Evolutionary conservation across 1,140 invertebrate genomes (phyloP).

Genomic region (Cephus cinctus): DNA sequence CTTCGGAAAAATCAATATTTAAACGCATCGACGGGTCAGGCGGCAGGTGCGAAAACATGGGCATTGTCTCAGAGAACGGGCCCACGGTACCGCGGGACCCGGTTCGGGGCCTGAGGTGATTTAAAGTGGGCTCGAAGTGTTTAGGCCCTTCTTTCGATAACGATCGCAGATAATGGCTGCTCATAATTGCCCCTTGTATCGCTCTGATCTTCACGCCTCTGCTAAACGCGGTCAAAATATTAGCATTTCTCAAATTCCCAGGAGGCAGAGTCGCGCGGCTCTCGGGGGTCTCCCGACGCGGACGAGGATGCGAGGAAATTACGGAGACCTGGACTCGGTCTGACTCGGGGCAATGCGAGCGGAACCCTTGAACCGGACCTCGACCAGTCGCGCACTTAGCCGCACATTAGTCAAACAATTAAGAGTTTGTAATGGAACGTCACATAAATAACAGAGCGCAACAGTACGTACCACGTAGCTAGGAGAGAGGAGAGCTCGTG

Average conservation of each 20-base stretch:
- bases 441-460: conserved; percentile 50
- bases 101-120: no score
- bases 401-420: conserved; percentile 54
- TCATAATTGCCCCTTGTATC: no score
- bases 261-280: no score
- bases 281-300: background rate
- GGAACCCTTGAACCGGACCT: conserved; percentile 6
- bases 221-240: conserved; percentile 22
- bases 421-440: conserved; percentile 53
- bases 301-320: no score
- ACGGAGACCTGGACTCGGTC: no score
- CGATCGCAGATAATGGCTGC: conserved; percentile 16
- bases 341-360: no score
- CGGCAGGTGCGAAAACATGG: conserved; percentile 37
- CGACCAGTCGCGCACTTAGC: conserved; percentile 26
- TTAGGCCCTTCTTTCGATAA: conserved; percentile 16
- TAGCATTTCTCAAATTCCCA: no score
- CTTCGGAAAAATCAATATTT: conserved; percentile 39
- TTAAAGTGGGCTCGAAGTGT: conserved; percentile 2
- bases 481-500: conserved; percentile 9
- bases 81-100: conserved; percentile 18
- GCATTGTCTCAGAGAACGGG: conserved; percentile 25
- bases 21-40: conserved; percentile 19
- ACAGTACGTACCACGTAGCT: conserved; percentile 16
- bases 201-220: no score